Base-by-base conservation (phyloP, 2,113 vertebrate genomes). In the Lamprotornis superbus region DNA sequence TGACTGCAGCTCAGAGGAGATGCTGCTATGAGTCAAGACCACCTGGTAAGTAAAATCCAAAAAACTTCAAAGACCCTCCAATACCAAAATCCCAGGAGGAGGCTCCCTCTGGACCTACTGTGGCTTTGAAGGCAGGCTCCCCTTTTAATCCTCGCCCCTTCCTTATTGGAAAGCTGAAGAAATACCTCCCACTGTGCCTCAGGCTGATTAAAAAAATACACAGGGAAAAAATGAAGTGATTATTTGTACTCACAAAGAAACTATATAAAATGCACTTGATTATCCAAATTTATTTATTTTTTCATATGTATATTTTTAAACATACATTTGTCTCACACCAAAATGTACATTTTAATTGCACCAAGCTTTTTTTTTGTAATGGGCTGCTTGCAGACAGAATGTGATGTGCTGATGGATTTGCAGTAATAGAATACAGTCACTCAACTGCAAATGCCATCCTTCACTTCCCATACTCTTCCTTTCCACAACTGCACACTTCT, bases 61-160 rank as follows among this genome's bases (percentile, higher is more conserved):
- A 98, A 97, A 97, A 97, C 97, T 98, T 98, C 98, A 98, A 98
- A 98, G 97, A 90, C 80, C 55, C 81, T 97, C 90, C 96, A 77
- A 47, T 60, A 93, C 97, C 94, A 93, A 97, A 97, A 96, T 82
- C 94, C 90, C 94, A 95, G 95, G 95, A 97, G 95, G 84, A 96
- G 90, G 83, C 78, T 98, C 94, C 96, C 94, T 87, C 93, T 81
- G 96, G 97, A 97, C 93, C 53, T 83, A 94, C 87, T 59, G 63
- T 27, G 39, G 86, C 98, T 98, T 98, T 98, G 97, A 98, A 98
- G 96, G 84, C 86, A 98, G 82, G 81, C 40, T 63, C 44, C 19
- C n/a, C 49, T 71, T 84, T 96, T 96, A 94, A 92, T 80, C 69
- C 68, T 82, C 37, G 2, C 64, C 63, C 37, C 68, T 95, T 96